Conservation (phyloP, 2,113 vertebrate genomes). For the Sylvilagus bachmani region DNA sequence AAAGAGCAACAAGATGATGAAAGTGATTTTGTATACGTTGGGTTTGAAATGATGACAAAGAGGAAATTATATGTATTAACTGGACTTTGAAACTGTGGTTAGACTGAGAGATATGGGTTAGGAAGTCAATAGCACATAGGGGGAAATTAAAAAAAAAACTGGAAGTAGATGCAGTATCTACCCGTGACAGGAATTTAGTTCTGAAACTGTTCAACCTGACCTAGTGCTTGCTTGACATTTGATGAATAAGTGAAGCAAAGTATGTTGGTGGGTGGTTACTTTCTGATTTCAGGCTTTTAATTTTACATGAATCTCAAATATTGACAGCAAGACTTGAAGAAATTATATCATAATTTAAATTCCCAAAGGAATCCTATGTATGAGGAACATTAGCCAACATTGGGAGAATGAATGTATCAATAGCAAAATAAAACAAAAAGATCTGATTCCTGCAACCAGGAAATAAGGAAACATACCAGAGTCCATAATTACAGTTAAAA, state of each 20-base stretch:
- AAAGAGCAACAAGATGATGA: not conserved
- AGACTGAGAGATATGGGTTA: not conserved
- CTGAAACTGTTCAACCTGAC: not conserved
- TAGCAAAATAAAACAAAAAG: not conserved
- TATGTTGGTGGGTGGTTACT: not conserved
- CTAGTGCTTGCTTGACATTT: not conserved
- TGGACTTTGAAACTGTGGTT: not conserved
- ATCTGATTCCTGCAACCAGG: not conserved
- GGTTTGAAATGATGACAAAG: not conserved
- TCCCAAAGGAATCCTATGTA: not conserved
- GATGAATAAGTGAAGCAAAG: not conserved
- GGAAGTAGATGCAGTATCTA: not conserved
- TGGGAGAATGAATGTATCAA: not conserved
- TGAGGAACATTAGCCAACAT: not conserved
- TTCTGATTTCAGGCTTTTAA: not conserved
- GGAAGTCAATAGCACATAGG: fast-evolving
- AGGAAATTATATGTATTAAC: not conserved
- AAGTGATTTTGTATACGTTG: not conserved
- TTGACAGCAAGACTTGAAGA: not conserved
- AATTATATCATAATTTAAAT: not conserved
- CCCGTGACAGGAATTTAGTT: not conserved
- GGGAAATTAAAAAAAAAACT: not conserved
- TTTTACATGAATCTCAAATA: not conserved
- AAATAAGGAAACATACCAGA: not conserved
- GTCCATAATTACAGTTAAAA: not conserved